Conservation (phyloP, 2,113 vertebrate genomes). For the Platichthys flesus region DNA sequence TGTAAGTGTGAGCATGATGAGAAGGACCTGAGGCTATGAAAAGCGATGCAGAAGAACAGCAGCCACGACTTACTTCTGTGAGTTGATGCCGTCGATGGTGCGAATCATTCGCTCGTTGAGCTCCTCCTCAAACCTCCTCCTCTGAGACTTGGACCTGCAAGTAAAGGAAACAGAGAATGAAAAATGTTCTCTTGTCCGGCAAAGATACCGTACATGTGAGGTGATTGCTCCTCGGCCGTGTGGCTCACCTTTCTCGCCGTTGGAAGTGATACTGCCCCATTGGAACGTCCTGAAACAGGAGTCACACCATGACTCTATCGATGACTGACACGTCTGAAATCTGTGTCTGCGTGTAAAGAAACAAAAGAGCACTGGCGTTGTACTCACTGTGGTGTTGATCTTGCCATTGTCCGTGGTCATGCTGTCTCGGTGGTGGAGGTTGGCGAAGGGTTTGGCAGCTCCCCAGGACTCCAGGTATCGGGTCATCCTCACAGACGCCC, state of each 20-base stretch:
- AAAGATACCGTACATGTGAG: background rate
- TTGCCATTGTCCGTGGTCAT: constrained; percentile 97
- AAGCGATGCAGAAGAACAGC: background rate
- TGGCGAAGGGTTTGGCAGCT: constrained; percentile 97
- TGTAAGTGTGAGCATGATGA: background rate
- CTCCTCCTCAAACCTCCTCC: constrained; percentile 96
- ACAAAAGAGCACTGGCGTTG: background rate
- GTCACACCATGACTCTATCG: background rate
- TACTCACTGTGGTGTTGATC: constrained; percentile 93
- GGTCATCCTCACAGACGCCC: constrained; percentile 97
- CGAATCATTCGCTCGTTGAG: constrained; percentile 97
- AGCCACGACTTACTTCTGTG: constrained; percentile 88
- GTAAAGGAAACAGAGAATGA: background rate
- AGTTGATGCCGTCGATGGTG: constrained; percentile 97
- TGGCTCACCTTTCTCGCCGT: constrained; percentile 89
- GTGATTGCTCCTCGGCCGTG: background rate
- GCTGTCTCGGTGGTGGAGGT: constrained; percentile 95
- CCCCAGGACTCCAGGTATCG: constrained; percentile 98
- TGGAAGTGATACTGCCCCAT: constrained; percentile 96
- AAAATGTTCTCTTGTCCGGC: background rate
- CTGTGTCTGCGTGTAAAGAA: background rate
- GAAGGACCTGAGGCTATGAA: background rate
- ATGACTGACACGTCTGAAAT: background rate
- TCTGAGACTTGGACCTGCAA: constrained; percentile 94
- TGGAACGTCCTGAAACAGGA: constrained; percentile 88